phyloP scores from a whole-genome alignment of 2,113 vertebrate species.

The Ardeotis arabs region DNA sequence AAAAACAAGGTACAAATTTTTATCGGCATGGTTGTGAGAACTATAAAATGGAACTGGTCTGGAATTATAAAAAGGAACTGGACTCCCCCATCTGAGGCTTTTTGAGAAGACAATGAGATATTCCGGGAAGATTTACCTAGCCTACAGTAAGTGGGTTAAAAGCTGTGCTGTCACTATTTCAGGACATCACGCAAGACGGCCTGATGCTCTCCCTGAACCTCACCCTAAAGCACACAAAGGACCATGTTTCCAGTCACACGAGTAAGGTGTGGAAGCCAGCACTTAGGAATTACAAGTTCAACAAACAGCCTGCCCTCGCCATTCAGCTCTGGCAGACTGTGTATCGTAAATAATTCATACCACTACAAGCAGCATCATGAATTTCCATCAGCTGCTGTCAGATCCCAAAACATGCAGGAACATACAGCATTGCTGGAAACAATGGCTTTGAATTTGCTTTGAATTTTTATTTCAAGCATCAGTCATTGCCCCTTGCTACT shows the following conservation, averaged over 20 bases:
- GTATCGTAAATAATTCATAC: not conserved
- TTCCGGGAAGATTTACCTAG: not conserved
- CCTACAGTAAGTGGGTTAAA: not conserved
- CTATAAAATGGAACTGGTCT: not conserved
- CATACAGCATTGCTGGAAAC: not conserved
- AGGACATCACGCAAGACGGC: not conserved
- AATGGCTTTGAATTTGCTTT: not conserved
- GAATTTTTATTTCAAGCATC: slow-evolving; percentile 22
- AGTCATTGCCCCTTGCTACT: not conserved
- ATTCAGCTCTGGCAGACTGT: not conserved
- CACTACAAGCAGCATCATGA: not conserved
- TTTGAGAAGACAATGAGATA: not conserved
- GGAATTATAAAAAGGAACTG: not conserved
- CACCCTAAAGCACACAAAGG: not conserved
- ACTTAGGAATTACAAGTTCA: accelerated
- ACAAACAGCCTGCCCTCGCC: not conserved
- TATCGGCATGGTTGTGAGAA: not conserved
- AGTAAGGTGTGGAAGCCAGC: not conserved
- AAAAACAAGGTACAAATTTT: not conserved
- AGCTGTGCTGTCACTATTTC: not conserved
- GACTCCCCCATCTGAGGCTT: not conserved
- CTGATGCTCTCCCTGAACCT: not conserved
- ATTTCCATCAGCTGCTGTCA: slow-evolving; percentile 31
- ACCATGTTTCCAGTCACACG: not conserved
- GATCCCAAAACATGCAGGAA: not conserved